Conservation (phyloP, 1,140 invertebrate species). For the Zaprionus ghesquierei region DNA sequence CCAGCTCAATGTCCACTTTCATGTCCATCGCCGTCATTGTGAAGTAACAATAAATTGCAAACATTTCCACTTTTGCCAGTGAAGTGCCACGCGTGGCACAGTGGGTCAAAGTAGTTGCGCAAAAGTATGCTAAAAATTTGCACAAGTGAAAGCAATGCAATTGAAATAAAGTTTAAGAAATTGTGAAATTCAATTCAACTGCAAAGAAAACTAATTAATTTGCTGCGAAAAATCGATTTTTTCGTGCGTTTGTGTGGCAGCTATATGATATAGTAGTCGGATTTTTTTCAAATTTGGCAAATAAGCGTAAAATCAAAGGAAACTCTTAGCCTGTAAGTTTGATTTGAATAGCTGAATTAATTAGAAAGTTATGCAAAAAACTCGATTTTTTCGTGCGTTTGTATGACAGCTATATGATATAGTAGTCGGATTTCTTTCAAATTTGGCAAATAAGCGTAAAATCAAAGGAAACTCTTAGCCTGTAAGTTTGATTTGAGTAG, state of each 20-base stretch:
- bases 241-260: no score
- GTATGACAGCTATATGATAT: neutral
- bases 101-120: neutral
- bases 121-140: neutral
- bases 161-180: neutral
- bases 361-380: neutral
- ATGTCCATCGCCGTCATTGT: constrained; percentile 17
- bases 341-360: neutral
- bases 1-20: constrained; percentile 3
- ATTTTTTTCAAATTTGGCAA: neutral
- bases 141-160: no score
- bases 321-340: neutral
- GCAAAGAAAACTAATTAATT: neutral
- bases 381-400: neutral
- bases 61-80: constrained; percentile 47
- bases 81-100: constrained; percentile 5
- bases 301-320: neutral
- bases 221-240: neutral
- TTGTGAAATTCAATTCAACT: neutral
- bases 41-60: constrained; percentile 61
- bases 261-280: no score
- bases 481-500: neutral
- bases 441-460: neutral
- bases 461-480: neutral
- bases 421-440: neutral